Conservation (phyloP, 2,888 invertebrate genomes). For the Alitta virens region DNA sequence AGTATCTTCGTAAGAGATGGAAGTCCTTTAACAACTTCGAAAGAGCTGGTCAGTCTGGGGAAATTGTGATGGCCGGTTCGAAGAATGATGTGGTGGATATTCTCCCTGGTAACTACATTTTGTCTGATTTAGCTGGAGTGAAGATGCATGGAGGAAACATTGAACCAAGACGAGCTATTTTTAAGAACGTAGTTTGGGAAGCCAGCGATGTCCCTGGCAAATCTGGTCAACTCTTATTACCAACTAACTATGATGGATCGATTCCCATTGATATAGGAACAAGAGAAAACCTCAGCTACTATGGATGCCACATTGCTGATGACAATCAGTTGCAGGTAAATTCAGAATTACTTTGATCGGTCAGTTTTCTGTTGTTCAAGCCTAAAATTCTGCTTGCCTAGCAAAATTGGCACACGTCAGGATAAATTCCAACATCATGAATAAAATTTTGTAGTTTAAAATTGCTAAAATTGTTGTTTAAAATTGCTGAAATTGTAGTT, state of each 20-base stretch:
- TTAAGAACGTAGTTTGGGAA: slow-evolving; percentile 27
- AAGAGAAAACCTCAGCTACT: slow-evolving; percentile 28
- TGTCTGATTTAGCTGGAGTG: slow-evolving; percentile 18
- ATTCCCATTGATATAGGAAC: slow-evolving; percentile 28
- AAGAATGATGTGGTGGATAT: not conserved
- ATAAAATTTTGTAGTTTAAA: no score
- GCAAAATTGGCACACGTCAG: no score
- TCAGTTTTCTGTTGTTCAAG: no score
- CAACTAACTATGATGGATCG: slow-evolving; percentile 23
- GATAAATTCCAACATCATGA: no score
- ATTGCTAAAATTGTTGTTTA: no score
- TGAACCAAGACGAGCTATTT: slow-evolving; percentile 22
- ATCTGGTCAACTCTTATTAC: slow-evolving; percentile 28
- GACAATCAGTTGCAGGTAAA: slow-evolving; percentile 6
- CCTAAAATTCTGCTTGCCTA: no score
- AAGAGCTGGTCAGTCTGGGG: slow-evolving; percentile 8
- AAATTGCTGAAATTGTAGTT: no score
- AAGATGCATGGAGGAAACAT: slow-evolving; percentile 25
- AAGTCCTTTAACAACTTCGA: slow-evolving; percentile 9
- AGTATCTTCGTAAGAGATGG: slow-evolving; percentile 8
- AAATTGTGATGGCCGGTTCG: slow-evolving; percentile 13
- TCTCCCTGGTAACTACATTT: slow-evolving; percentile 6
- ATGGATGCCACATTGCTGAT: slow-evolving; percentile 29
- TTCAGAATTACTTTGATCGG: no score
- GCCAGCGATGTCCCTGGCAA: slow-evolving; percentile 16